Percentiles rank a stretch among this genome's conserved stretches.
These are phyloP conservation scores for Gymnodraco acuticeps DNA, from an alignment of 2,797 vertebrate genomes.

Conservation along the genomic window DNA sequence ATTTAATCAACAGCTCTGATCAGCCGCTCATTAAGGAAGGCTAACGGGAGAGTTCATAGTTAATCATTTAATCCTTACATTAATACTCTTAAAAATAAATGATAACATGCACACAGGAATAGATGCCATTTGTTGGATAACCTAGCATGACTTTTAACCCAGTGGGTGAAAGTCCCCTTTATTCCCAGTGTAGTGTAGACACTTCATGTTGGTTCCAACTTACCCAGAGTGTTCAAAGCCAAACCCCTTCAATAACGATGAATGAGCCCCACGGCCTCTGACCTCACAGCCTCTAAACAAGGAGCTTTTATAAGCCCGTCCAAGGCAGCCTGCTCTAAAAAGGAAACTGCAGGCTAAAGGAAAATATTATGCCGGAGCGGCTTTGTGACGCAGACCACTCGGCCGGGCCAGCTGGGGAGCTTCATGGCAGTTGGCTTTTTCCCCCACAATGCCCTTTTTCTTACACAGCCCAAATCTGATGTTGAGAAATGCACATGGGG, in stretches of 20 bases:
- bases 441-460: constrained; percentile 10
- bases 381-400: constrained; percentile 44
- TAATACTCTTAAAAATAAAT: constrained; percentile 42
- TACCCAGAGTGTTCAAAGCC: constrained; percentile 12
- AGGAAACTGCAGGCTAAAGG: constrained; percentile 70
- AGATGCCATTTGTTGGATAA: background rate
- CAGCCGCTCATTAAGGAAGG: constrained; percentile 60
- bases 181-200: background rate
- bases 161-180: constrained; percentile 1
- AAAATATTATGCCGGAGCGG: constrained; percentile 68
- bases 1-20: constrained; percentile 79
- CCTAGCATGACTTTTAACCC: constrained; percentile 12
- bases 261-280: constrained; percentile 41
- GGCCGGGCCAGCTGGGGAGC: constrained; percentile 53
- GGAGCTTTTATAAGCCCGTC: constrained; percentile 45
- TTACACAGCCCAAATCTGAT: background rate
- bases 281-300: constrained; percentile 61
- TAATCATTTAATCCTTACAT: constrained; percentile 40
- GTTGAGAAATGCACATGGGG: constrained; percentile 18
- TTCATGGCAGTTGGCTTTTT: constrained; percentile 22
- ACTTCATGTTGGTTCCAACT: constrained; percentile 4
- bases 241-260: constrained; percentile 32
- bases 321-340: constrained; percentile 43
- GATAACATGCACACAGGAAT: constrained; percentile 7
- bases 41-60: constrained; percentile 33